These are phyloP conservation scores for Mercenaria mercenaria DNA, from an alignment of 1,140 invertebrate genomes.

Conservation along the genomic window DNA sequence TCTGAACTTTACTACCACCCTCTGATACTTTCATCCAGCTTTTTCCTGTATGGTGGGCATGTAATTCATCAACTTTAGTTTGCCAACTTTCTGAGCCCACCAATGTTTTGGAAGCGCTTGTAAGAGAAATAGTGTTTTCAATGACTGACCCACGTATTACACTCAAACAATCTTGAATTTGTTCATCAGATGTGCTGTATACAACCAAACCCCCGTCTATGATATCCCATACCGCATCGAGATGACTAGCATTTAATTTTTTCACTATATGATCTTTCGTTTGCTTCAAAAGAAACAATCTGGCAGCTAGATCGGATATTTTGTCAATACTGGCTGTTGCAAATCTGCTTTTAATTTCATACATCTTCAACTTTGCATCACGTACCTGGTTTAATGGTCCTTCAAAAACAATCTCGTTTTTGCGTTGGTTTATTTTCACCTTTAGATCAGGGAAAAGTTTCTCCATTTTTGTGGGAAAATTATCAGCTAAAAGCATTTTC, in stretches of 20 bases:
- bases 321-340: background rate
- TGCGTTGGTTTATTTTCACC: slow-evolving; percentile 42
- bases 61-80: background rate
- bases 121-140: background rate
- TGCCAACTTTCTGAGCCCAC: slow-evolving; percentile 7
- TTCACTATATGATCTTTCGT: slow-evolving; percentile 39
- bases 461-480: slow-evolving; percentile 17
- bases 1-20: background rate
- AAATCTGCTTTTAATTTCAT: background rate
- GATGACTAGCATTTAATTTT: slow-evolving; percentile 12
- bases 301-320: background rate
- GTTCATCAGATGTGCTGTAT: background rate
- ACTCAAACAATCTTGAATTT: background rate
- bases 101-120: background rate
- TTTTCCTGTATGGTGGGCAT: background rate
- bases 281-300: background rate
- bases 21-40: background rate
- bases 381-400: slow-evolving; percentile 12
- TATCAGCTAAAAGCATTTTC: slow-evolving; percentile 36
- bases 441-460: background rate
- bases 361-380: slow-evolving; percentile 22
- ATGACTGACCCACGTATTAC: background rate
- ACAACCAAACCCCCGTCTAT: background rate
- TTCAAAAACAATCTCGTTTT: slow-evolving; percentile 25
- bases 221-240: slow-evolving; percentile 32